Evolutionary conservation across 2,888 invertebrate species (phyloP).

Genomic region (Fragum whitleyi): DNA sequence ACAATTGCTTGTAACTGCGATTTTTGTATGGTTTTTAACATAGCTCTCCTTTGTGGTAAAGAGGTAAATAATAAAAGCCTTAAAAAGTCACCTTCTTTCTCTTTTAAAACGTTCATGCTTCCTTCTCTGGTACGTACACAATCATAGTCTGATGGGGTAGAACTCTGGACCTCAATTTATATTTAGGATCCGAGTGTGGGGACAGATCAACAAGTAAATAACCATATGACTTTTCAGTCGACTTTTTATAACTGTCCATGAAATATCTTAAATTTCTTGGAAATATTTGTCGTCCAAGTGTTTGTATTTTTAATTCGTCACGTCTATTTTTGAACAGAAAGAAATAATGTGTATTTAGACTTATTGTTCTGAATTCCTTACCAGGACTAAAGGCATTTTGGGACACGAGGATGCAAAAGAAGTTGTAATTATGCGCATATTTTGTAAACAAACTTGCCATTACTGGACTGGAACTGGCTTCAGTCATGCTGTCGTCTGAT

Average conservation of each 20-base stretch:
- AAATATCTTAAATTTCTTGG: constrained; percentile 51
- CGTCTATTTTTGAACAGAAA: constrained; percentile 49
- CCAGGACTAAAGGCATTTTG: constrained; percentile 20
- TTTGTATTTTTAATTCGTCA: constrained; percentile 50
- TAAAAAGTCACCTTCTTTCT: constrained; percentile 42
- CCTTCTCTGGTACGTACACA: constrained; percentile 36
- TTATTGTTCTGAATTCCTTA: constrained; percentile 16
- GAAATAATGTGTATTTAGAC: constrained; percentile 42
- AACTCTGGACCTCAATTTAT: constrained; percentile 43
- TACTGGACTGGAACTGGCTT: constrained; percentile 17
- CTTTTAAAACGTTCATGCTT: constrained; percentile 28
- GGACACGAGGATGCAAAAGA: constrained; percentile 23
- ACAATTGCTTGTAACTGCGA: constrained; percentile 18
- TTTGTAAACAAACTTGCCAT: constrained; percentile 37
- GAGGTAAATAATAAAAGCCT: constrained; percentile 24
- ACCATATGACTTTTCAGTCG: constrained; percentile 29
- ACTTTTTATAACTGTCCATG: constrained; percentile 46
- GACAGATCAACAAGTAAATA: constrained; percentile 47
- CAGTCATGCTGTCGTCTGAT: constrained; percentile 47
- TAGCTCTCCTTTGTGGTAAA: constrained; percentile 26
- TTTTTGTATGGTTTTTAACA: constrained; percentile 38
- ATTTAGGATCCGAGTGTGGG: constrained; percentile 38
- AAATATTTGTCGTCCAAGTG: constrained; percentile 55
- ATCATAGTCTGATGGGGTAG: constrained; percentile 47
- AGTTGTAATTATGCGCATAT: constrained; percentile 43